Base-by-base conservation (phyloP, 2,888 invertebrate genomes). In the Leptodirus hochenwartii region DNA sequence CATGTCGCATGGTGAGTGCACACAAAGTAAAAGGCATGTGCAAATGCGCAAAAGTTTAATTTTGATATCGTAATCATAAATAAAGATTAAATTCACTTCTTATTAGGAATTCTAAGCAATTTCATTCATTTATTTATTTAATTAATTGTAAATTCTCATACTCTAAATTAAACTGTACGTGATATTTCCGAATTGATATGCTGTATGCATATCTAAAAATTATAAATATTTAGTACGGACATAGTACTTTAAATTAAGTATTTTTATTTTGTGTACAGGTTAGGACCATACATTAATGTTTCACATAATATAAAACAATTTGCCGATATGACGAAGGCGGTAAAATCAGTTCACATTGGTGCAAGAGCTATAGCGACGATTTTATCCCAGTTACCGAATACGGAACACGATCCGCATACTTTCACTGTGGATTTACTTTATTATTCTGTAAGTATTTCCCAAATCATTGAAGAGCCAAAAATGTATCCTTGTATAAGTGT, bases 401-500 rank as follows among this genome's bases (percentile, higher is more conserved):
- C 72, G 1, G 56, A 63, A 35, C 79, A 80, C 49, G 74, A 77
- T 45, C 65, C 66, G 0, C 57, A 54, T 25, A 67, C 73, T 0
- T 74, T 80, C 41, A 59, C 61, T 5, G 64, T 76, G 1, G 80
- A 80, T 44, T 62, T 75, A n/a, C 49, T 67, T 22, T 53, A 59
- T 36, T 62, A 64, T 39, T 57, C 58, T 16, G 77, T 76, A 50
- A 62, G 67, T 58, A 34, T 32, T 25, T n/a, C n/a, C n/a, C n/a
- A n/a, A n/a, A n/a, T n/a, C 20, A 27, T 25, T 23, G 27, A 27
- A 20, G 11, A 29, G 16, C 16, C 14, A 15, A 22, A 25, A 11
- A 23, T 3, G 22, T 23, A 17, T 27, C 17, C 13, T 24, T 3
- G 10, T 13, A 12, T 10, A 20, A 25, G 6, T 10, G n/a, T n/a